Evolutionary conservation across 2,888 invertebrate genomes (phyloP), one percentile per base, ranked within the genome.

Genomic region (Stomorhina lunata): DNA sequence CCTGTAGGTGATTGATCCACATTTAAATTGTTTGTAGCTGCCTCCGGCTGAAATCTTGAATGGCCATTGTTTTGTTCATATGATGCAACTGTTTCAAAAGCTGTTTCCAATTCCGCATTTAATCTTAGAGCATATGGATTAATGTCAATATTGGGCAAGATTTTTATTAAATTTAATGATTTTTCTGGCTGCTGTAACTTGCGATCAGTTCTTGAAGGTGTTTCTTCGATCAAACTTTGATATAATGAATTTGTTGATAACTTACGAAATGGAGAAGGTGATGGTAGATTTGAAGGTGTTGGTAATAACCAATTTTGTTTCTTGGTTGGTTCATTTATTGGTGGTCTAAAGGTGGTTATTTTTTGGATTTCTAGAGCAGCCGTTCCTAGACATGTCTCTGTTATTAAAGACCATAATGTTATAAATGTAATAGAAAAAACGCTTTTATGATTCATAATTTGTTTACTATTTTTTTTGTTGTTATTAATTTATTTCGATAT

Each of bases 1-100:
- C 79, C 82, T 82, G 71, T 71, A 79, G 79, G 79, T 82, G 79
- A 82, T 82, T 82, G 82, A 82, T 82, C 79, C 55, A 82, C 65
- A 82, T 82, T 76, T 59, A 71, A 75, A 53, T 71, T 45, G 57
- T 76, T 66, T 82, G 50, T 71, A 50, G 63, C 73, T 40, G 68
- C 77, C 37, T 29, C 55, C 15, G 65, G 65, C 66, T 61, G 12
- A 32, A 29, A 27, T 57, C 40, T 25, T 25, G 9, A 2, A 2
- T 37, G 48, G 27, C 9, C 7, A 17, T 22, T 65, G 9, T 32
- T 32, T 12, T 7, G 25, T 22, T 59, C 69, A 55, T 76, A 72
- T 81, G 81, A 75, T 78, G 81, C 57, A 82, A 79, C 73, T 57
- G 37, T 59, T 10, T 63, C 69, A 65, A 75, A 71, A 34, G 27